A percentile compares a stretch with the other conserved stretches of the same genome.
phyloP scores from a whole-genome alignment of 1,140 invertebrate genomes.

The Pemphigus obesinymphae region DNA sequence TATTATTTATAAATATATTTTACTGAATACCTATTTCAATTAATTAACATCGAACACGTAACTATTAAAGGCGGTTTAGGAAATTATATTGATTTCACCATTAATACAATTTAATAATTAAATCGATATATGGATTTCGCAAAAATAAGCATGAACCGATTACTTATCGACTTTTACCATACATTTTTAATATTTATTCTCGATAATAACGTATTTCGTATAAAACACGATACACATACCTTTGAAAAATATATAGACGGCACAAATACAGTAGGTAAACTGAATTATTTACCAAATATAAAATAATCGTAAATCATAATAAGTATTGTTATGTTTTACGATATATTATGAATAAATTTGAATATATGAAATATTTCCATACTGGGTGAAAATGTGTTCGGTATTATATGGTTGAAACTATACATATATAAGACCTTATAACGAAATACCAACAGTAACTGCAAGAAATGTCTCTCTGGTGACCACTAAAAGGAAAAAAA shows the following conservation, averaged over 20 bases:
- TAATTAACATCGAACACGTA: background rate
- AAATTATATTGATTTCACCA: no score
- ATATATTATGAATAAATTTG: background rate
- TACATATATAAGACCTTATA: background rate
- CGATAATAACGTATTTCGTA: background rate
- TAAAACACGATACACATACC: no score
- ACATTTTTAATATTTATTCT: background rate
- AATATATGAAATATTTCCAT: background rate
- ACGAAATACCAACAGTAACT: background rate
- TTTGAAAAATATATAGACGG: no score
- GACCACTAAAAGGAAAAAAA: background rate
- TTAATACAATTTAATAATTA: no score
- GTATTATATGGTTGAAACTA: no score
- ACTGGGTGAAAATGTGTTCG: background rate
- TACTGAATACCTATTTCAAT: background rate
- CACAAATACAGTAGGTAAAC: no score
- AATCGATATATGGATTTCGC: no score
- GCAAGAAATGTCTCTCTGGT: background rate
- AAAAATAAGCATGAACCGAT: background rate
- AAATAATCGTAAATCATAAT: background rate
- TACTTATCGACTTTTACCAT: background rate
- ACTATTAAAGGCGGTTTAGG: no score
- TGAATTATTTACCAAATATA: background rate
- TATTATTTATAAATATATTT: background rate
- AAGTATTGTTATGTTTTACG: background rate